Conservation (phyloP, 1,140 invertebrate genomes). For the Thalassaphorura encarpata region DNA sequence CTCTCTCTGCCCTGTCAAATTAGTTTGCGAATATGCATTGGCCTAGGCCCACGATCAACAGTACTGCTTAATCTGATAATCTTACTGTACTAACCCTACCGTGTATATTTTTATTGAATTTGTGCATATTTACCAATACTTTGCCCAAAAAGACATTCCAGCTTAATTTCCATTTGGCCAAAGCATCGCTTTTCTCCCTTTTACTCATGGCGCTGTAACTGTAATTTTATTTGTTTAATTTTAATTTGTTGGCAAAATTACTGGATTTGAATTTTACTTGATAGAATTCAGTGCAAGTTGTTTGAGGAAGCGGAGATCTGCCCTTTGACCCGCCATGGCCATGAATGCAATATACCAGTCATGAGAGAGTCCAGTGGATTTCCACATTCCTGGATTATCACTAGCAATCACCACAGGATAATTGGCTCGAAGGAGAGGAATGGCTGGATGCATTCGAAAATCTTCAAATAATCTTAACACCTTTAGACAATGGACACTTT, state of each 20-base stretch:
- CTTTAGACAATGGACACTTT: constrained; percentile 37
- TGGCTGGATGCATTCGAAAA: constrained; percentile 66
- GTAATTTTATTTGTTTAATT: constrained; percentile 11
- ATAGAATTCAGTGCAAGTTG: constrained; percentile 68
- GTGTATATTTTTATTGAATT: no score
- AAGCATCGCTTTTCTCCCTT: constrained; percentile 17
- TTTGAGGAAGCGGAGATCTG: constrained; percentile 63
- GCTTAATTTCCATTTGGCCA: constrained; percentile 13
- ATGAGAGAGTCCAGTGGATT: constrained; percentile 57
- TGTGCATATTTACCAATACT: neutral
- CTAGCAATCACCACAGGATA: constrained; percentile 53
- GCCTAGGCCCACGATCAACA: no score
- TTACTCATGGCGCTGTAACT: constrained; percentile 27
- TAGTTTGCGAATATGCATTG: no score
- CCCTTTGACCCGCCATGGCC: constrained; percentile 55
- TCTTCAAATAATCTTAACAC: constrained; percentile 64
- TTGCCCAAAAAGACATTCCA: constrained; percentile 15
- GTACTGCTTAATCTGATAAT: no score
- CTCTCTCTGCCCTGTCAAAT: no score
- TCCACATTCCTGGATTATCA: constrained; percentile 72
- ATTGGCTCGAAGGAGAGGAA: constrained; percentile 49
- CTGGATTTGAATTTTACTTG: constrained; percentile 37
- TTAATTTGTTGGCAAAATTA: neutral
- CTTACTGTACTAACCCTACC: no score
- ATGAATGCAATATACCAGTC: constrained; percentile 76